Evolutionary conservation across 2,888 invertebrate species (phyloP).

Genomic region (Torymus auratus): DNA sequence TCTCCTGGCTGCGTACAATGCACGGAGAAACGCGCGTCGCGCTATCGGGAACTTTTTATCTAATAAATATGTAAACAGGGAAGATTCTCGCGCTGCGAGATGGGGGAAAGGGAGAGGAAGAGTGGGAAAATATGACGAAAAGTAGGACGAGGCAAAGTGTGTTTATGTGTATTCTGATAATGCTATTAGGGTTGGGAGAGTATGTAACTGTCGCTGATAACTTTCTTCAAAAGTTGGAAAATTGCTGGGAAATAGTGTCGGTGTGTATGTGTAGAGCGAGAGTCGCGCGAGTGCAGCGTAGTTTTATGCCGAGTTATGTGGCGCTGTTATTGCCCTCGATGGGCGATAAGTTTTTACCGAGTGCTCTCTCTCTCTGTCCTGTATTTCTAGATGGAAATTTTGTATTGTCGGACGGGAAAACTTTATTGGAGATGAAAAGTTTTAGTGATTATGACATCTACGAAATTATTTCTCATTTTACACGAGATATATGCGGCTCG

Average conservation of each 20-base stretch:
- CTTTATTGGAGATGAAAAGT: too few relatives aligned
- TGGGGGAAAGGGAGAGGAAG: not conserved
- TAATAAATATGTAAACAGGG: conserved; percentile 42
- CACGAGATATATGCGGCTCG: too few relatives aligned
- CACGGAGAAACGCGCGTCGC: conserved; percentile 5
- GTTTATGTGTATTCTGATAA: conserved; percentile 20
- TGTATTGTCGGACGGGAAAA: too few relatives aligned
- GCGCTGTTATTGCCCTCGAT: not conserved
- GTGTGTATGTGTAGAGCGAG: too few relatives aligned
- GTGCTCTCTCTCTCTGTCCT: not conserved
- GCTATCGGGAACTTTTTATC: conserved; percentile 40
- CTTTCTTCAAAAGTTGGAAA: conserved; percentile 20
- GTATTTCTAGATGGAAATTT: not conserved
- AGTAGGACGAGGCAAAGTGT: conserved; percentile 1
- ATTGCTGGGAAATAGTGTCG: too few relatives aligned
- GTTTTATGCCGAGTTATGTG: not conserved
- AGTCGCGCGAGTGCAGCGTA: too few relatives aligned
- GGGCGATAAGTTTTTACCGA: not conserved
- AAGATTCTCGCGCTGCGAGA: conserved; percentile 25
- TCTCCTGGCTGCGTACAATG: not conserved
- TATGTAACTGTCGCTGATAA: not conserved
- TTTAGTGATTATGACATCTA: too few relatives aligned
- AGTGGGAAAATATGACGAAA: not conserved
- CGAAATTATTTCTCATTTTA: too few relatives aligned
- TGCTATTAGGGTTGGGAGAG: conserved; percentile 12